These are phyloP conservation scores for Drosophila paulistorum DNA, from an alignment of 1,140 invertebrate species.

Conservation along the genomic window DNA sequence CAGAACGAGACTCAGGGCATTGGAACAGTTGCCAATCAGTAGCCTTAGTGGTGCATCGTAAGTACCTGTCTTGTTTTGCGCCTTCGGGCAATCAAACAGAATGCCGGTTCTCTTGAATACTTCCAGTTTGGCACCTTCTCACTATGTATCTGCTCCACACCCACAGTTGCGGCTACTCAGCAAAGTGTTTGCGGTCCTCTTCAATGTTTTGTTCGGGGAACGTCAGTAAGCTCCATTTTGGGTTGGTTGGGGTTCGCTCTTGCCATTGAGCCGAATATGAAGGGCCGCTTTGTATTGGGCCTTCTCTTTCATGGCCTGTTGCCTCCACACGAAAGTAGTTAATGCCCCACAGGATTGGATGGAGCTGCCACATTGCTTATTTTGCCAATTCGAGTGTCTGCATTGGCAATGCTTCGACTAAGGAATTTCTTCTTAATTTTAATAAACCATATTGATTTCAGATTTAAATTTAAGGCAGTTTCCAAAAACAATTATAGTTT, in stretches of 20 bases:
- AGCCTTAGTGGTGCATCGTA: neutral
- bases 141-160: neutral
- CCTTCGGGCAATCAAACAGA: neutral
- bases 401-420: neutral
- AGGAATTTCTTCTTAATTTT: neutral
- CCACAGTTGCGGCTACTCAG: slow-evolving; percentile 8
- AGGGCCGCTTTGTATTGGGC: neutral
- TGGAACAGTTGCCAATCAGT: slow-evolving; percentile 6
- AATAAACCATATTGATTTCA: too few species aligned
- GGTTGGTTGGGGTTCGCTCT: neutral
- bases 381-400: neutral
- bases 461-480: too few species aligned
- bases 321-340: neutral
- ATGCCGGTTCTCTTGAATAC: neutral
- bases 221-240: neutral
- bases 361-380: neutral
- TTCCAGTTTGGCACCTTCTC: neutral
- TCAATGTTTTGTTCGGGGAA: neutral
- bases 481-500: too few species aligned
- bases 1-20: neutral
- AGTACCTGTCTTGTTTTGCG: slow-evolving; percentile 1
- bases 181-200: slow-evolving; percentile 10
- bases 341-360: neutral
- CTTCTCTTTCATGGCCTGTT: neutral
- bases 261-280: neutral